These are phyloP conservation scores for Dasysyrphus albostriatus DNA, from an alignment of 2,888 invertebrate species.

Conservation along the genomic window DNA sequence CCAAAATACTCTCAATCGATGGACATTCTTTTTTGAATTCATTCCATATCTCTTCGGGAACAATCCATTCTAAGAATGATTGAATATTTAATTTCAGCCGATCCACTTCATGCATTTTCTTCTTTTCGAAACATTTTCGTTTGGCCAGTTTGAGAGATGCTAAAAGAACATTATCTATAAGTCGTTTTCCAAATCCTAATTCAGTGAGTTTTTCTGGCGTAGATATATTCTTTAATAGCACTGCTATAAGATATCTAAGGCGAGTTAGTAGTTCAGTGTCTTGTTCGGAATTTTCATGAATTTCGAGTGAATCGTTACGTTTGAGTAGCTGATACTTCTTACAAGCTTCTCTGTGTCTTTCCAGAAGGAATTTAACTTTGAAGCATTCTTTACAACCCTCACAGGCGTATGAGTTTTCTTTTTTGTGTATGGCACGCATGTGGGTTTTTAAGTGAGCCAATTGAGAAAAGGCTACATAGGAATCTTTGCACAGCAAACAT, in stretches of 20 bases:
- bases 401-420: conserved; percentile 91
- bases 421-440: conserved; percentile 93
- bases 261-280: conserved; percentile 87
- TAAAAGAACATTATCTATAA: conserved; percentile 92
- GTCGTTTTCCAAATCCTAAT: conserved; percentile 89
- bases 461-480: conserved; percentile 90
- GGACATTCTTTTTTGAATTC: conserved; percentile 90
- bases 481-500: conserved; percentile 87
- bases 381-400: conserved; percentile 89
- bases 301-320: conserved; percentile 66
- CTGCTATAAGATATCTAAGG: conserved; percentile 91
- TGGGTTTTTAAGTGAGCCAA: conserved; percentile 94
- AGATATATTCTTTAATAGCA: conserved; percentile 92
- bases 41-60: conserved; percentile 91
- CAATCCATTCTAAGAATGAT: conserved; percentile 91
- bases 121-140: conserved; percentile 87
- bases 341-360: conserved; percentile 87
- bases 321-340: conserved; percentile 61
- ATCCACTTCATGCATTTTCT: conserved; percentile 86
- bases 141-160: conserved; percentile 91
- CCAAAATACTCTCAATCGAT: conserved; percentile 91
- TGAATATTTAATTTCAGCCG: conserved; percentile 90
- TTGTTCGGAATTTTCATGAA: conserved; percentile 67
- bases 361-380: conserved; percentile 90
- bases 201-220: conserved; percentile 90